phyloP scores from a whole-genome alignment of 2,888 invertebrate genomes.

The Nemapogon koenigi region DNA sequence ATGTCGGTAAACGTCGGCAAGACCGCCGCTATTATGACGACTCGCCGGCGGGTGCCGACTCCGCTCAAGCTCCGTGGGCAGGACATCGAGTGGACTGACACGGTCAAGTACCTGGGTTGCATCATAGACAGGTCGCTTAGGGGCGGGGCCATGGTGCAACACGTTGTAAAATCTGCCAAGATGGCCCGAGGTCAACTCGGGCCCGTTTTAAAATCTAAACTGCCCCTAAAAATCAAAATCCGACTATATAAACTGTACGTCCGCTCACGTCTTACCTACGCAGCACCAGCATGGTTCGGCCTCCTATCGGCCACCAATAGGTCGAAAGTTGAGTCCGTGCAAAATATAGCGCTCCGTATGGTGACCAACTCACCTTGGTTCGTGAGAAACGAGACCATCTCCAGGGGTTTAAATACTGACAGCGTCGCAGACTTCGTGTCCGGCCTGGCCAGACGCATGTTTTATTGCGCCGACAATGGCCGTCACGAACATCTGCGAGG shows the following conservation, averaged over 20 bases:
- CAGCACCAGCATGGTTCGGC: background rate
- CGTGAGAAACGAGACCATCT: conserved; percentile 4
- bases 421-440: conserved; percentile 10
- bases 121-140: conserved; percentile 6
- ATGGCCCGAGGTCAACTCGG: background rate
- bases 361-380: background rate
- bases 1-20: conserved; percentile 11
- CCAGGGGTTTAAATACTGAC: conserved; percentile 11
- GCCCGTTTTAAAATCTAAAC: background rate
- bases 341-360: background rate
- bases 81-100: conserved; percentile 2
- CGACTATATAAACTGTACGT: background rate
- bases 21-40: conserved; percentile 6
- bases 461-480: conserved; percentile 3
- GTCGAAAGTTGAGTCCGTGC: background rate
- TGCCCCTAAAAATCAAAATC: background rate
- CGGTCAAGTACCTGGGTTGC: conserved; percentile 6
- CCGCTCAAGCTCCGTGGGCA: too few species aligned
- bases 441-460: background rate
- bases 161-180: background rate
- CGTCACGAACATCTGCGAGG: conserved; percentile 1
- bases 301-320: background rate
- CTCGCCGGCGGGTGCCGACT: too few species aligned
- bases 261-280: background rate
- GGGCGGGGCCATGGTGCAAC: background rate